These are phyloP conservation scores for Megastigmus dorsalis DNA, from an alignment of 2,888 invertebrate species.

Conservation along the genomic window DNA sequence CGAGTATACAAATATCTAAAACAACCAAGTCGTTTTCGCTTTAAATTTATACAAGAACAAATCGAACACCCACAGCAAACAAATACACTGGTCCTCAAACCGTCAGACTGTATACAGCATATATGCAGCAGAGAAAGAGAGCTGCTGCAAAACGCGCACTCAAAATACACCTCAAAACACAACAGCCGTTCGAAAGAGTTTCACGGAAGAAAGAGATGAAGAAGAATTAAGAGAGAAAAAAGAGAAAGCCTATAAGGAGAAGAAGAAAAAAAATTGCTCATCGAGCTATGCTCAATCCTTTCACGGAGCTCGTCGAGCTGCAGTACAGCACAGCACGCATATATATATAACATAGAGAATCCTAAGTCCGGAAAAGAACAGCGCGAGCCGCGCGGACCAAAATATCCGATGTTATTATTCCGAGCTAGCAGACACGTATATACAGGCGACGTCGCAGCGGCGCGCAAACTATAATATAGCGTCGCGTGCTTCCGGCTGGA, in stretches of 20 bases:
- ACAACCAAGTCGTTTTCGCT: too few relatives aligned
- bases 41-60: too few relatives aligned
- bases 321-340: too few relatives aligned
- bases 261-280: slow-evolving; percentile 19
- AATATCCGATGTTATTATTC: slow-evolving; percentile 68
- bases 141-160: not conserved
- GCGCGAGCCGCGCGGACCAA: slow-evolving; percentile 47
- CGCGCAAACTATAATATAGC: not conserved
- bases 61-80: too few relatives aligned
- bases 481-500: slow-evolving; percentile 18
- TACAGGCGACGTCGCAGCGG: slow-evolving; percentile 12
- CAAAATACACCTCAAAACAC: not conserved
- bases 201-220: not conserved
- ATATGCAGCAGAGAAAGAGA: not conserved
- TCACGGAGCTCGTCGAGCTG: not conserved
- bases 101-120: too few relatives aligned
- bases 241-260: too few relatives aligned
- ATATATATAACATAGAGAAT: too few relatives aligned
- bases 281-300: slow-evolving; percentile 40
- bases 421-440: slow-evolving; percentile 64
- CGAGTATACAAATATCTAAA: too few relatives aligned
- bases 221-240: too few relatives aligned
- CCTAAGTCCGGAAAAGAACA: slow-evolving; percentile 42
- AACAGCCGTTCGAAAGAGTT: not conserved
- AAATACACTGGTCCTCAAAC: too few relatives aligned